Evolutionary conservation across 2,797 vertebrate species (phyloP).

Genomic region (Phoebastria nigripes): DNA sequence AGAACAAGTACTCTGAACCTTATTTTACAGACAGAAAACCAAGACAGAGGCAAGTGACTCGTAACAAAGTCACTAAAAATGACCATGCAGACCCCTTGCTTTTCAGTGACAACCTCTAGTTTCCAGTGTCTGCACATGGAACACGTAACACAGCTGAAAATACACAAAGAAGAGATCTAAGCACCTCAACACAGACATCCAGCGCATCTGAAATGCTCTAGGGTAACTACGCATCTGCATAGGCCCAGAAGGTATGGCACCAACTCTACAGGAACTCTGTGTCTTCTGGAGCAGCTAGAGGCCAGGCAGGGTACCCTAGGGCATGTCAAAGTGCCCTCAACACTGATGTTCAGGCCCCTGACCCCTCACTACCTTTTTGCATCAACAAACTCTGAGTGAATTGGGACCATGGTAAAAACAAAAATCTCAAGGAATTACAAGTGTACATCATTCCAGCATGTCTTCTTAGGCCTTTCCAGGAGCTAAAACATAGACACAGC

Average conservation of each 20-base stretch:
- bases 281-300: neutral
- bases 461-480: neutral
- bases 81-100: neutral
- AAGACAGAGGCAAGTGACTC: neutral
- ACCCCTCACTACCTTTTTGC: neutral
- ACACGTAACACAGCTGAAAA: neutral
- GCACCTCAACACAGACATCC: neutral
- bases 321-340: neutral
- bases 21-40: neutral
- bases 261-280: neutral
- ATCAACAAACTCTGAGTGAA: neutral
- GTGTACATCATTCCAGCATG: neutral
- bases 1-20: neutral
- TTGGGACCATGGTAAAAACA: neutral
- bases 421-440: neutral
- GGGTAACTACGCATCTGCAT: neutral
- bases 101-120: neutral
- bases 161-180: neutral
- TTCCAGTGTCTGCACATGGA: neutral
- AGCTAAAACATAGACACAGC: neutral
- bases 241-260: neutral
- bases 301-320: neutral
- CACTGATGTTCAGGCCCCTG: rapidly evolving
- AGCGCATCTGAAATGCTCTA: neutral
- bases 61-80: neutral